These are phyloP conservation scores for Hermetia illucens DNA, from an alignment of 1,140 invertebrate species.

Conservation along the genomic window DNA sequence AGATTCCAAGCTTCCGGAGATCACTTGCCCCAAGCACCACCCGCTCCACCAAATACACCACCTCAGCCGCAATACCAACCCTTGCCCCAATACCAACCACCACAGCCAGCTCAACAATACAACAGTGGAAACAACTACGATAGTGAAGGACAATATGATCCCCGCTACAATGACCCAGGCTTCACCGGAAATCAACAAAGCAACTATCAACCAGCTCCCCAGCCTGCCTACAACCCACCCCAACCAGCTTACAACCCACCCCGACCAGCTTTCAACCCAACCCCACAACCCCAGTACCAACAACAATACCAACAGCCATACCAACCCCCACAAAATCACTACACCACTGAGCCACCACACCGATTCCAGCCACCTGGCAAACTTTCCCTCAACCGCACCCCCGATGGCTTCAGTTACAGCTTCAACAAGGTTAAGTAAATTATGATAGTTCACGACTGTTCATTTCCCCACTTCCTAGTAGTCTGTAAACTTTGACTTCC, in stretches of 20 bases:
- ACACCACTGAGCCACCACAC: slow-evolving; percentile 49
- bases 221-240: slow-evolving; percentile 26
- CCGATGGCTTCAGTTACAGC: slow-evolving; percentile 68
- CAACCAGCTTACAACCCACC: slow-evolving; percentile 16
- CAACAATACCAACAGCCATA: slow-evolving; percentile 21
- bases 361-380: slow-evolving; percentile 70
- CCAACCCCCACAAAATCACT: slow-evolving; percentile 30
- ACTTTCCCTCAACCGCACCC: slow-evolving; percentile 64
- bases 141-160: slow-evolving; percentile 40
- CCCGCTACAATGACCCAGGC: slow-evolving; percentile 26
- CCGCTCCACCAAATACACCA: slow-evolving; percentile 40
- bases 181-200: slow-evolving; percentile 11
- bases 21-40: slow-evolving; percentile 54
- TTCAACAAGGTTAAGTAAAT: slow-evolving; percentile 46
- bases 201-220: slow-evolving; percentile 26
- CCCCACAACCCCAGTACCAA: slow-evolving; percentile 30
- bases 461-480: too few relatives aligned
- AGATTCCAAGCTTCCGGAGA: slow-evolving; percentile 60
- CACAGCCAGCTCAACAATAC: slow-evolving; percentile 20
- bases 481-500: too few relatives aligned
- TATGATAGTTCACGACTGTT: too few relatives aligned
- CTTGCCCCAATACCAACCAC: slow-evolving; percentile 28
- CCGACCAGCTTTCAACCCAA: slow-evolving; percentile 31
- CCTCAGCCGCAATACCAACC: slow-evolving; percentile 36
- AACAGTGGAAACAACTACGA: slow-evolving; percentile 34